Evolutionary conservation across 2,797 vertebrate species (phyloP).

Genomic region (Sardinella longiceps): DNA sequence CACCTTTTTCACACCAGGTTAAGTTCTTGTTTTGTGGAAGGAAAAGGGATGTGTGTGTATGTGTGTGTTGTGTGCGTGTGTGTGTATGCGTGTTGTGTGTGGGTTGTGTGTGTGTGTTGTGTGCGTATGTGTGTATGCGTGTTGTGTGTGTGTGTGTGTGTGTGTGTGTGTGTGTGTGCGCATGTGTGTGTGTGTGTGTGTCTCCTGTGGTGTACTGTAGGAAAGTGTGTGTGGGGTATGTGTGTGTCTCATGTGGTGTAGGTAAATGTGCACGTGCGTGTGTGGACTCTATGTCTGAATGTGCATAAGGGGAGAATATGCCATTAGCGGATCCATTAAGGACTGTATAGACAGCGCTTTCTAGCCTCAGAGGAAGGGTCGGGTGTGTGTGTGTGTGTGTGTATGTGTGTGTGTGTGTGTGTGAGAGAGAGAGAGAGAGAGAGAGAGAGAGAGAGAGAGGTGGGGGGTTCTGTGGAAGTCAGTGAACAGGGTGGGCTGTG

Average conservation of each 20-base stretch:
- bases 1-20: slow-evolving; percentile 31
- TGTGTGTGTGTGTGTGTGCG: neutral
- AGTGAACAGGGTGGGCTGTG: too few species aligned
- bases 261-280: neutral
- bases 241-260: neutral
- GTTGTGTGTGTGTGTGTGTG: neutral
- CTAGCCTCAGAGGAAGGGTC: too few species aligned
- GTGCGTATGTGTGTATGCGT: neutral
- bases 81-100: neutral
- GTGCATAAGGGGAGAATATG: neutral
- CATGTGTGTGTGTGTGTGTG: slow-evolving; percentile 2
- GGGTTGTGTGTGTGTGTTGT: neutral
- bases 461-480: too few species aligned
- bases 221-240: slow-evolving; percentile 3
- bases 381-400: too few species aligned
- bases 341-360: neutral
- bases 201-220: neutral
- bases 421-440: too few species aligned
- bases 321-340: neutral
- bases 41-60: neutral
- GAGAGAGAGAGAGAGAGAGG: too few species aligned
- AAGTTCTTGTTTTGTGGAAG: neutral
- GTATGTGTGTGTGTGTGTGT: too few species aligned
- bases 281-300: neutral
- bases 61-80: neutral